phyloP scores from a whole-genome alignment of 53 echinoderm and acorn worm genomes.

The Apostichopus leukothele region DNA sequence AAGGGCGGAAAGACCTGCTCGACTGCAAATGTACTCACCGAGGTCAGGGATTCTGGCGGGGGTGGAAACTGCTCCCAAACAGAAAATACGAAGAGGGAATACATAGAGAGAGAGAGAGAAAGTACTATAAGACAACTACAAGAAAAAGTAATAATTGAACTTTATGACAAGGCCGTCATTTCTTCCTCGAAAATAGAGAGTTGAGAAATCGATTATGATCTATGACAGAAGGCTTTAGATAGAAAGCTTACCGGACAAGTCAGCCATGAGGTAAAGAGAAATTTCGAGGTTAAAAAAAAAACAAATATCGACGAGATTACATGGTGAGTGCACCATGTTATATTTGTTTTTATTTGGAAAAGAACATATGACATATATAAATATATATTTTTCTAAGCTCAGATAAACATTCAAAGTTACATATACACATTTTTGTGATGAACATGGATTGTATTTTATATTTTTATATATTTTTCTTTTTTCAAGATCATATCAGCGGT shows the following conservation, averaged over 20 bases:
- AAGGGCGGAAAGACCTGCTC: too few relatives aligned
- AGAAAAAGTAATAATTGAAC: neutral
- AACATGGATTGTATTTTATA: too few relatives aligned
- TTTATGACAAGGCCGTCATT: neutral
- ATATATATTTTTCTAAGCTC: too few relatives aligned
- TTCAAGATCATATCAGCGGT: too few relatives aligned
- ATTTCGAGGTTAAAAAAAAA: neutral
- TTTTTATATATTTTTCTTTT: too few relatives aligned
- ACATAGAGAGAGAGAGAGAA: neutral
- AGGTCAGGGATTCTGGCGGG: neutral
- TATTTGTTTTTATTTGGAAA: neutral
- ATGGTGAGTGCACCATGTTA: neutral
- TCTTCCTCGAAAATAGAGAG: neutral
- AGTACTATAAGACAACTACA: neutral
- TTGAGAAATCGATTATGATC: neutral
- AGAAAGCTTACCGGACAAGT: neutral
- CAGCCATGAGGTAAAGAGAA: neutral
- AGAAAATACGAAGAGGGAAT: neutral
- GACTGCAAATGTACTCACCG: neutral
- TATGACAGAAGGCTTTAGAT: neutral
- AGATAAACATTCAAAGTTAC: too few relatives aligned
- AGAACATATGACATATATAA: neutral
- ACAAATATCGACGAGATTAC: neutral
- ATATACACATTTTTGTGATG: too few relatives aligned
- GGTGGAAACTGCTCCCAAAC: neutral